Evolutionary conservation across 2,113 vertebrate species (phyloP).

Genomic region (Colinus virginianus): DNA sequence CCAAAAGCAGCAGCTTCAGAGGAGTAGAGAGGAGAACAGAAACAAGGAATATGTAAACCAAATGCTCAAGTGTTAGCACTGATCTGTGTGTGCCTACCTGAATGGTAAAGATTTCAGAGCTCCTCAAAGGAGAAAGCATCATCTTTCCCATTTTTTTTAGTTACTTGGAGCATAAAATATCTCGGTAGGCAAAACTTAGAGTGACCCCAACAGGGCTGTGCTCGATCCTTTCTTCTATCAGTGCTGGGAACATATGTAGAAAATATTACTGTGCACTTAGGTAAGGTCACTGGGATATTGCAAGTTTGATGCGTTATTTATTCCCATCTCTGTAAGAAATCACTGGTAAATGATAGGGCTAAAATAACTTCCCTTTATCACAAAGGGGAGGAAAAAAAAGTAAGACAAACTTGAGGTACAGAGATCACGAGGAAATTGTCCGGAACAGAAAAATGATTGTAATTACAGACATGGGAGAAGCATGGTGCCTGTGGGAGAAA

Average conservation of each 20-base stretch:
- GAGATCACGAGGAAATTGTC: background rate
- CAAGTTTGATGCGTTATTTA: background rate
- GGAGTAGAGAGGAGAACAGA: background rate
- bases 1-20: background rate
- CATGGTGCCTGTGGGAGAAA: background rate
- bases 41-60: background rate
- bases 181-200: background rate
- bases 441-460: background rate
- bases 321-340: background rate
- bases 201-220: background rate
- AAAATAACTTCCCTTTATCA: background rate
- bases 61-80: background rate
- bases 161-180: background rate
- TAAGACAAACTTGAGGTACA: background rate
- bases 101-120: background rate
- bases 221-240: background rate
- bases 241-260: background rate
- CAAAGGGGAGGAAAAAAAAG: background rate
- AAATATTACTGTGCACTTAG: background rate
- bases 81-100: background rate
- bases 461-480: background rate
- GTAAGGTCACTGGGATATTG: slow-evolving; percentile 7
- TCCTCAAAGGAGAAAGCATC: background rate
- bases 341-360: slow-evolving; percentile 11
- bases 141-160: background rate